Evolutionary conservation across 2,113 vertebrate genomes (phyloP).

Genomic region (Ailurus styani): DNA sequence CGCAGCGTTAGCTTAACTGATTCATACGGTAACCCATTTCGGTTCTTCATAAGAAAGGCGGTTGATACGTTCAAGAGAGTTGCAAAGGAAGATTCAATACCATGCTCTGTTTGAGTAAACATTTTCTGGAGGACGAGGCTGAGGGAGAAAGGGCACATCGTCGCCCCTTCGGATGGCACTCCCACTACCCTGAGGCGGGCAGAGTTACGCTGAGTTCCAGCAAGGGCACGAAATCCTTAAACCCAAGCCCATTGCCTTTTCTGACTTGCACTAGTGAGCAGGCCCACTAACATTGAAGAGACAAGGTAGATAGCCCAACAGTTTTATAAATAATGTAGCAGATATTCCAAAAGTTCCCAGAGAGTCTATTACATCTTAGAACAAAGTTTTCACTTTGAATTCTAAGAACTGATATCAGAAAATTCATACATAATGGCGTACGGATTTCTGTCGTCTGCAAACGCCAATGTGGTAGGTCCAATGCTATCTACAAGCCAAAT

Average conservation of each 20-base stretch:
- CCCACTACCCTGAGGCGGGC: neutral
- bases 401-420: neutral
- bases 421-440: neutral
- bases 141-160: neutral
- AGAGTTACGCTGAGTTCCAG: neutral
- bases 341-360: neutral
- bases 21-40: slow-evolving; percentile 61
- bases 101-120: slow-evolving; percentile 65
- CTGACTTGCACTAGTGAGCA: neutral
- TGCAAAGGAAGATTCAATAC: slow-evolving; percentile 52
- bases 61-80: slow-evolving; percentile 46
- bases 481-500: neutral
- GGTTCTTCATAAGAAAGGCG: slow-evolving; percentile 81
- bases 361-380: neutral
- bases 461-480: accelerated
- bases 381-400: neutral
- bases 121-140: neutral
- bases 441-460: neutral
- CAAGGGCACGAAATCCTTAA: neutral
- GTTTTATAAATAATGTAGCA: neutral
- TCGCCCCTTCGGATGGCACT: neutral
- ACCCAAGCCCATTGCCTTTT: neutral
- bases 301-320: neutral
- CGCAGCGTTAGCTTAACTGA: slow-evolving; percentile 73
- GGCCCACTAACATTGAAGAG: accelerated